Conservation (phyloP, 2,113 vertebrate species). For the Bagarius yarrelli region DNA sequence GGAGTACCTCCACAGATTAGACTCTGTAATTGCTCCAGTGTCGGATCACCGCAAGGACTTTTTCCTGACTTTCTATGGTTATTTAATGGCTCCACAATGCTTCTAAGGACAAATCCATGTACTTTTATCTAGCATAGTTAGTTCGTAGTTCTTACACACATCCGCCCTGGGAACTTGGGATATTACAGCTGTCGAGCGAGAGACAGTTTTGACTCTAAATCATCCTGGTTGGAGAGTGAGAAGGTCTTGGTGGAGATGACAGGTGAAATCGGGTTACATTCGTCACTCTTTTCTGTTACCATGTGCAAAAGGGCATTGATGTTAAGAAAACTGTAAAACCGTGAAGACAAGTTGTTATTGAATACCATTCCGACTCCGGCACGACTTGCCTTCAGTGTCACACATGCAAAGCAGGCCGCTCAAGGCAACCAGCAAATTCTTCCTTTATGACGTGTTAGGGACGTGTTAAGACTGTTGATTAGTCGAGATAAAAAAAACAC, state of each 20-base stretch:
- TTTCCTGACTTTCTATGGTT: slow-evolving; percentile 67
- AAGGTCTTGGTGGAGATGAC: slow-evolving; percentile 53
- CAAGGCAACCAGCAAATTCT: too few species aligned
- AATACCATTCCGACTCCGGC: too few species aligned
- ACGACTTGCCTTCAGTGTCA: too few species aligned
- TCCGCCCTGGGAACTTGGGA: slow-evolving; percentile 56
- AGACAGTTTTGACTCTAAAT: slow-evolving; percentile 66
- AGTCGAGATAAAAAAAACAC: too few species aligned
- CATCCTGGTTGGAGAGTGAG: slow-evolving; percentile 65
- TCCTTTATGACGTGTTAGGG: too few species aligned
- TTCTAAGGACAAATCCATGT: slow-evolving; percentile 11
- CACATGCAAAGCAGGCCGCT: too few species aligned
- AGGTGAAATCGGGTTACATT: slow-evolving; percentile 59
- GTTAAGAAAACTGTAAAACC: too few species aligned
- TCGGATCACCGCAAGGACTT: slow-evolving; percentile 62
- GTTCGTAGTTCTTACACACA: slow-evolving; percentile 57
- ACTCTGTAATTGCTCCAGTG: slow-evolving; percentile 61
- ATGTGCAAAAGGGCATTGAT: too few species aligned
- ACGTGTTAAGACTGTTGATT: too few species aligned
- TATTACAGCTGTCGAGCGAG: slow-evolving; percentile 67
- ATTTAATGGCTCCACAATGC: slow-evolving; percentile 59
- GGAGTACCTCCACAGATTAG: slow-evolving; percentile 61
- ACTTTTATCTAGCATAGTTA: slow-evolving; percentile 19
- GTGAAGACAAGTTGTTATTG: too few species aligned
- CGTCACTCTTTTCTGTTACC: too few species aligned